A percentile compares a stretch with the other conserved stretches of the same genome.
Evolutionary conservation across 2,797 vertebrate genomes (phyloP).

Genomic region (Oryzias dopingdopingensis): DNA sequence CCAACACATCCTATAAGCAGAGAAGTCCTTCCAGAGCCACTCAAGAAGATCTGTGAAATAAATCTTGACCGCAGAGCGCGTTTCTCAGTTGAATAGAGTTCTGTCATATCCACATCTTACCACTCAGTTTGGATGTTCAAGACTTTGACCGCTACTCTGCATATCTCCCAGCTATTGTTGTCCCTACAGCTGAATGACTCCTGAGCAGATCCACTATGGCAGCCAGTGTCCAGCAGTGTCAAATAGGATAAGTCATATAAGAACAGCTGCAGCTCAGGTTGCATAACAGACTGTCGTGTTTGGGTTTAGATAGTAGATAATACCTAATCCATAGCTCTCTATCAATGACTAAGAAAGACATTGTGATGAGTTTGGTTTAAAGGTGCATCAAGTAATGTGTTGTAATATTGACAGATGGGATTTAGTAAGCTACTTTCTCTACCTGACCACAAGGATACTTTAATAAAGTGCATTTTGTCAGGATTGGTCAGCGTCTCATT

Average conservation of each 20-base stretch:
- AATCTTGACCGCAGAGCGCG: neutral
- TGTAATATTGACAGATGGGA: neutral
- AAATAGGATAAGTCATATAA: constrained; percentile 37
- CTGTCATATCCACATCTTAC: neutral
- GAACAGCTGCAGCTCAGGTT: constrained; percentile 44
- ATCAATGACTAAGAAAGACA: neutral
- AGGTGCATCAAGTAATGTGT: neutral
- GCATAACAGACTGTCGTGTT: constrained; percentile 7
- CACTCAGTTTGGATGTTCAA: constrained; percentile 6
- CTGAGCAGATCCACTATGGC: constrained; percentile 48
- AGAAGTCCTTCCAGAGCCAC: no score
- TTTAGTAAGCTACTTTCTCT: neutral
- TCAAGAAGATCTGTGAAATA: neutral
- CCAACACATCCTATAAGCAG: no score
- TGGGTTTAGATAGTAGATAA: neutral
- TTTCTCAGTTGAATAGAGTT: neutral
- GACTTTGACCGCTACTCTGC: constrained; percentile 13
- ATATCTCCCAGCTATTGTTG: constrained; percentile 12
- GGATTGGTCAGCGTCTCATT: neutral
- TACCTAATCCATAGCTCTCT: neutral
- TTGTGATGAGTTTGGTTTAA: neutral
- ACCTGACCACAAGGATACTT: neutral
- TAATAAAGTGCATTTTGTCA: neutral
- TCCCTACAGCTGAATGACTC: constrained; percentile 52
- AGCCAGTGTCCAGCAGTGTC: constrained; percentile 43